Evolutionary conservation across 2,113 vertebrate species (phyloP).

Genomic region (Nasalis larvatus): DNA sequence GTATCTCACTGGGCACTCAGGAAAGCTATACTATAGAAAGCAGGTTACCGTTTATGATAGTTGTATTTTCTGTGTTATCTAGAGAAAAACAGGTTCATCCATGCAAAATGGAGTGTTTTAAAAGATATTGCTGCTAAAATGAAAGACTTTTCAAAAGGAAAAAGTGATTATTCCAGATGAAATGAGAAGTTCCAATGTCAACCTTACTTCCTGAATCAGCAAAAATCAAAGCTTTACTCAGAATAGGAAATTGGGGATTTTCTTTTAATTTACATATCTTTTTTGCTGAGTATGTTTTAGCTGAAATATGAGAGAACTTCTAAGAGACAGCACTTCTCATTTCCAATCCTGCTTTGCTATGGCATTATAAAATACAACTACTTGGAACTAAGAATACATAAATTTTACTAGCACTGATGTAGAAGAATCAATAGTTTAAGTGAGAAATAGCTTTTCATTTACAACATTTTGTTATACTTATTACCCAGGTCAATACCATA

Average conservation of each 20-base stretch:
- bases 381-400: conserved; percentile 79
- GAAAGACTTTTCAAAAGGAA: conserved; percentile 86
- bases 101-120: conserved; percentile 87
- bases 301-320: conserved; percentile 85
- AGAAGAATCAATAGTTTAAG: conserved; percentile 66
- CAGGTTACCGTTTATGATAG: conserved; percentile 83
- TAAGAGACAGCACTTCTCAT: conserved; percentile 83
- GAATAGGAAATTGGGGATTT: conserved; percentile 88
- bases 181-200: conserved; percentile 87
- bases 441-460: conserved; percentile 71
- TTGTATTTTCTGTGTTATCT: conserved; percentile 88
- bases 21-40: conserved; percentile 82
- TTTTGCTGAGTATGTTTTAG: conserved; percentile 86
- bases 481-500: conserved; percentile 44
- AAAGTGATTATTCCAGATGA: conserved; percentile 87
- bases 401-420: conserved; percentile 70
- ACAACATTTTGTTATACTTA: conserved; percentile 61
- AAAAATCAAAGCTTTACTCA: conserved; percentile 85
- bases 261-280: conserved; percentile 89
- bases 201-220: conserved; percentile 87
- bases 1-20: conserved; percentile 79
- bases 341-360: conserved; percentile 77
- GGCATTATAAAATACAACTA: conserved; percentile 77
- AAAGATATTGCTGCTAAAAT: conserved; percentile 86
- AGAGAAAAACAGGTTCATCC: conserved; percentile 88